These are phyloP conservation scores for Geodia barretti DNA, from an alignment of 37 sponge, comb jelly and placozoan species.

Conservation along the genomic window DNA sequence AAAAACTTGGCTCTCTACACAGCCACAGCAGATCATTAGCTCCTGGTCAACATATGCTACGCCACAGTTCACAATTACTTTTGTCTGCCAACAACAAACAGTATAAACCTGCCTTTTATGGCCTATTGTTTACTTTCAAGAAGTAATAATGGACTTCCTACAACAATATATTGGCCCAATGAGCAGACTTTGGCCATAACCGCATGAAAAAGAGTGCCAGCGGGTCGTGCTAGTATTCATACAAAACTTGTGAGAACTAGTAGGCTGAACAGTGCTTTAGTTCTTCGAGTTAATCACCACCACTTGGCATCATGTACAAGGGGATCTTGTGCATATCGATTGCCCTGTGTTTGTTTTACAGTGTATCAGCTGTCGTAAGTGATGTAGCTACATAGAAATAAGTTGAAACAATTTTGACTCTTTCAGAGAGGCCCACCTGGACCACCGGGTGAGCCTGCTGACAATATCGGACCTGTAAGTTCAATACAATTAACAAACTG, in stretches of 20 bases:
- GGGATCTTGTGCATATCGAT: background rate
- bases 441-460: conserved; percentile 31
- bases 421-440: conserved; percentile 66
- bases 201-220: too few relatives aligned
- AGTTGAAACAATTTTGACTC: background rate
- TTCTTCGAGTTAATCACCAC: too few relatives aligned
- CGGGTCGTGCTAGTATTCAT: too few relatives aligned
- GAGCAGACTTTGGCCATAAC: too few relatives aligned
- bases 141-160: too few relatives aligned
- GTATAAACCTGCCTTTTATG: too few relatives aligned
- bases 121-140: too few relatives aligned
- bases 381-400: background rate
- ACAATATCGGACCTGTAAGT: conserved; percentile 61
- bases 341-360: background rate
- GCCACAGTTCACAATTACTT: background rate
- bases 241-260: too few relatives aligned
- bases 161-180: too few relatives aligned
- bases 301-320: conserved; percentile 21
- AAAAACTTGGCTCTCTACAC: background rate
- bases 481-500: background rate
- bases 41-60: background rate
- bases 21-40: background rate
- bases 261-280: too few relatives aligned
- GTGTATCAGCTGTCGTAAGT: conserved; percentile 47
- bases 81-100: background rate